Evolutionary conservation across 2,888 invertebrate species (phyloP).

Genomic region (Linyphia triangularis): DNA sequence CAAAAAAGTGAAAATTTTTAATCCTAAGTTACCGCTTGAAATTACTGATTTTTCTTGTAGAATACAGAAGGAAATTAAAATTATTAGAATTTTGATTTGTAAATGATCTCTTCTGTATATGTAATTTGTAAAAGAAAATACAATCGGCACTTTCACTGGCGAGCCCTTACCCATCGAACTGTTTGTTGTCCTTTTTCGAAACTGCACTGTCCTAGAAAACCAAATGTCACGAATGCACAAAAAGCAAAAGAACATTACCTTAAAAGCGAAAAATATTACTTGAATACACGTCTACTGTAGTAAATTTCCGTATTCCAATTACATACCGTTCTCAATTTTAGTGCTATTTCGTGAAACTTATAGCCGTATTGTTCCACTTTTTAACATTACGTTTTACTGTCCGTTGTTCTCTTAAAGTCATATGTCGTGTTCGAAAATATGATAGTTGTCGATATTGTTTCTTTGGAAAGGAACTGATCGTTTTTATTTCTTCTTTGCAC

Average conservation of each 20-base stretch:
- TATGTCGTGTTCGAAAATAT: background rate
- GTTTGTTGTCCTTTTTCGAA: background rate
- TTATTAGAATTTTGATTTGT: too few relatives aligned
- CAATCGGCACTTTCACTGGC: background rate
- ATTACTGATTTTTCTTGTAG: too few relatives aligned
- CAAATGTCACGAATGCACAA: conserved; percentile 10
- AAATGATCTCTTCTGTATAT: too few relatives aligned
- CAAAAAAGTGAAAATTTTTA: too few relatives aligned
- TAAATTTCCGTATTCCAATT: conserved; percentile 43
- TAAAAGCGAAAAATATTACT: background rate
- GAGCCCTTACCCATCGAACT: background rate
- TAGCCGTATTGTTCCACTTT: conserved; percentile 31
- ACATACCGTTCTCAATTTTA: background rate
- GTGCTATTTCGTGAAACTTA: conserved; percentile 15
- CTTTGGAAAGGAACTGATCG: background rate
- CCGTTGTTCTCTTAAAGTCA: background rate
- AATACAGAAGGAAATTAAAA: too few relatives aligned
- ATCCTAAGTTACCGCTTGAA: too few relatives aligned
- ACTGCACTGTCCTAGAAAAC: conserved; percentile 6
- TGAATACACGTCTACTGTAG: conserved; percentile 30
- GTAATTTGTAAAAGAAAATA: too few relatives aligned
- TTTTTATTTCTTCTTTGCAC: background rate
- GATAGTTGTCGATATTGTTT: background rate
- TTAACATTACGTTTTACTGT: conserved; percentile 6
- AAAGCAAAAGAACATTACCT: background rate